Percentiles rank a stretch among this genome's conserved stretches.
Evolutionary conservation across 1,140 invertebrate species (phyloP).

Genomic region (Atta cephalotes): DNA sequence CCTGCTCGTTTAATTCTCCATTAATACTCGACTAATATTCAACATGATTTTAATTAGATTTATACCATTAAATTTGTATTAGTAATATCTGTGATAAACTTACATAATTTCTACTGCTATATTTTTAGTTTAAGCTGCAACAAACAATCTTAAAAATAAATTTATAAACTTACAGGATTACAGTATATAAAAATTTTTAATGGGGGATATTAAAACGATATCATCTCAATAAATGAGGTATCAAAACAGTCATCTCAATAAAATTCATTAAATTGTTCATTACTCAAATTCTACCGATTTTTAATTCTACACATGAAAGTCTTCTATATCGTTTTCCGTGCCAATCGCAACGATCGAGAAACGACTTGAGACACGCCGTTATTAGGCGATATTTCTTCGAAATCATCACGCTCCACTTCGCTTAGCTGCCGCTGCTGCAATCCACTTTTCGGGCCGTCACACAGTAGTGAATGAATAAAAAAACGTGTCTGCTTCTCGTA

Average conservation of each 20-base stretch:
- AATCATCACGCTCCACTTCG: background rate
- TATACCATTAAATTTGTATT: background rate
- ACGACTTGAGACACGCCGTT: background rate
- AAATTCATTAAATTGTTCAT: background rate
- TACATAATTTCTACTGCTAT: too few relatives aligned
- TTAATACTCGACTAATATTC: background rate
- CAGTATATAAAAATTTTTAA: background rate
- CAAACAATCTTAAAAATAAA: background rate
- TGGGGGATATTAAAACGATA: background rate
- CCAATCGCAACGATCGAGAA: background rate
- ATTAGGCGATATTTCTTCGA: slow-evolving; percentile 6
- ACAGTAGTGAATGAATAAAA: slow-evolving; percentile 1
- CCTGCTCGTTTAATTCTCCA: background rate
- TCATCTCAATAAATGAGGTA: background rate
- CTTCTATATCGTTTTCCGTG: too few relatives aligned
- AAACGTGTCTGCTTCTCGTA: slow-evolving; percentile 39
- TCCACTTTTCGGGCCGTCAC: background rate
- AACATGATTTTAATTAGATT: background rate
- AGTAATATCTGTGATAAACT: background rate
- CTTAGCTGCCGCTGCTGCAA: background rate
- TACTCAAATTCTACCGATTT: background rate
- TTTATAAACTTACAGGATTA: background rate
- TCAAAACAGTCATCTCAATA: background rate
- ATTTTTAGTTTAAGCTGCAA: background rate
- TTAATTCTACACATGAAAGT: background rate